phyloP scores from a whole-genome alignment of 2,113 vertebrate genomes.

The Tachysurus vachellii region DNA sequence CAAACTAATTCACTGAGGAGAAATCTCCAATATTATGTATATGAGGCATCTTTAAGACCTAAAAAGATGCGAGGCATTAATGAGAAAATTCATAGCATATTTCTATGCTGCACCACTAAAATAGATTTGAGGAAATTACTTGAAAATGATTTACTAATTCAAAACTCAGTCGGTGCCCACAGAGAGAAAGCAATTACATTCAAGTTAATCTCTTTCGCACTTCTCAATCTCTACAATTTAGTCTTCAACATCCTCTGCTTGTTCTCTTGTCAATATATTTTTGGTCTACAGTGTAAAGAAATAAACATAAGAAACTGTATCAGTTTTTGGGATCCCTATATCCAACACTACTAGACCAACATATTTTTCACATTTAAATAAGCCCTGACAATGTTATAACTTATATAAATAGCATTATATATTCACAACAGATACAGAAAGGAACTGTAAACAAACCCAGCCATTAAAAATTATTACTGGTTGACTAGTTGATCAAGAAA shows the following conservation, averaged over 20 bases:
- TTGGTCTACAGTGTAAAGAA: not conserved
- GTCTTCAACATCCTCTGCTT: not conserved
- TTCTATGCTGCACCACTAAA: slow-evolving; percentile 13
- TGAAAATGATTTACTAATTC: slow-evolving; percentile 24
- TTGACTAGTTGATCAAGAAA: not conserved
- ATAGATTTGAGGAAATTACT: slow-evolving; percentile 31
- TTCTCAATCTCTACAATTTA: slow-evolving; percentile 9
- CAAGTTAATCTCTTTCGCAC: slow-evolving; percentile 34
- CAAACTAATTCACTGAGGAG: not conserved
- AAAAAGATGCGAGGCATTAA: slow-evolving; percentile 9
- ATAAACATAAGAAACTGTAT: not conserved
- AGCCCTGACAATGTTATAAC: not conserved
- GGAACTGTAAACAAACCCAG: not conserved
- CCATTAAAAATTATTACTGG: not conserved
- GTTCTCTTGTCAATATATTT: not conserved
- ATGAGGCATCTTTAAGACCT: not conserved
- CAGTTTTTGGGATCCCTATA: not conserved
- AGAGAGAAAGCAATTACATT: slow-evolving; percentile 34
- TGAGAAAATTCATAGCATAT: slow-evolving; percentile 20
- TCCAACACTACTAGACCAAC: slow-evolving; percentile 10
- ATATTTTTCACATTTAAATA: not conserved
- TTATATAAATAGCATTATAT: not conserved
- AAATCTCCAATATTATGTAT: slow-evolving; percentile 4
- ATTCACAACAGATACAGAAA: not conserved
- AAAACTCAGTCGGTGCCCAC: slow-evolving; percentile 4